These are phyloP conservation scores for Andrena fulva DNA, from an alignment of 2,888 invertebrate genomes.

Conservation along the genomic window DNA sequence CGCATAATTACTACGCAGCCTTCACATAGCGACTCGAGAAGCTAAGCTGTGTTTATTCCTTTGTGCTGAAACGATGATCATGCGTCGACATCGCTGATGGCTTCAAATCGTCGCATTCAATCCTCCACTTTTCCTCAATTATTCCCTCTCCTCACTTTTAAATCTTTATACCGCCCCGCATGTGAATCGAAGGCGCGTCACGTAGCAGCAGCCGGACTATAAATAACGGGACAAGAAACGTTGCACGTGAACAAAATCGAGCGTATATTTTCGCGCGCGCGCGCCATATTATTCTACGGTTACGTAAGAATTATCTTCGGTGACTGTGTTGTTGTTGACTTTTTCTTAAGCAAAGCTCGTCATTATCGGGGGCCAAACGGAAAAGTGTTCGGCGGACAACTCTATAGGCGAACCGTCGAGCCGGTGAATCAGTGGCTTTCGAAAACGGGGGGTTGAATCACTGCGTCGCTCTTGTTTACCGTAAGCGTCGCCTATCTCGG, in stretches of 20 bases:
- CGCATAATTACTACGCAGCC: background rate
- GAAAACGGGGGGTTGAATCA: background rate
- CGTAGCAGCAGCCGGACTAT: slow-evolving; percentile 14
- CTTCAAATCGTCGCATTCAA: background rate
- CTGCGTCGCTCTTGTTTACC: background rate
- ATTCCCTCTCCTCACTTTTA: too few relatives aligned
- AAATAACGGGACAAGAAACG: slow-evolving; percentile 27
- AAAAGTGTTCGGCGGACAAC: background rate
- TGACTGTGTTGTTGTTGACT: slow-evolving; percentile 3
- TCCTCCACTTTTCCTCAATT: background rate
- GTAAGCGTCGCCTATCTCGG: background rate
- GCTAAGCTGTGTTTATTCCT: too few relatives aligned
- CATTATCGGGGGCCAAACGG: background rate
- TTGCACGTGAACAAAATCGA: slow-evolving; percentile 33
- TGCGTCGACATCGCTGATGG: background rate
- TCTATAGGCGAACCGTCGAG: background rate
- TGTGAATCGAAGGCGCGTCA: slow-evolving; percentile 15
- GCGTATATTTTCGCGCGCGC: slow-evolving; percentile 26
- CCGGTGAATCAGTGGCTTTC: background rate
- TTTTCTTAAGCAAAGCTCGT: background rate
- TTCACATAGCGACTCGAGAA: background rate
- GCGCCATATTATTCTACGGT: slow-evolving; percentile 23
- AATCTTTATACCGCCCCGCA: background rate
- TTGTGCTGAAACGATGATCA: too few relatives aligned
- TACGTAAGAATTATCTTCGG: slow-evolving; percentile 31